Conservation (phyloP, 2,888 invertebrate genomes). For the Cephus rjabovi region DNA sequence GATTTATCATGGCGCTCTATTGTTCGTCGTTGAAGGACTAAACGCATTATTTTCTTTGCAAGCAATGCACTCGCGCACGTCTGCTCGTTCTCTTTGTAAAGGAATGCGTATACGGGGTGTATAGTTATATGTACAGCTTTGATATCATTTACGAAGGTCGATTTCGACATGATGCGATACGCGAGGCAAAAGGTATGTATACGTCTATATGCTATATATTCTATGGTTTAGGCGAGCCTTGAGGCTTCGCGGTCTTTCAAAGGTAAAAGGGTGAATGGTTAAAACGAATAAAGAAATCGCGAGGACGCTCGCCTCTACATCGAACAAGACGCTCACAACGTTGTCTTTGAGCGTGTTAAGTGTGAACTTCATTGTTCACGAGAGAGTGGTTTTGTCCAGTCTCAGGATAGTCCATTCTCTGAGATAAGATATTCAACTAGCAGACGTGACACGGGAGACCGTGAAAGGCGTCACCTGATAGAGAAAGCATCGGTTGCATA, state of each 20-base stretch:
- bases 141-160: not conserved
- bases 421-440: slow-evolving; percentile 54
- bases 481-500: slow-evolving; percentile 90
- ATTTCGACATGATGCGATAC: not conserved
- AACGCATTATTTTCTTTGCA: not conserved
- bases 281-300: not conserved
- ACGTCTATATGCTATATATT: not conserved
- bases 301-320: not conserved
- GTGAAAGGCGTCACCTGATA: slow-evolving; percentile 78
- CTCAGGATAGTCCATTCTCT: not conserved
- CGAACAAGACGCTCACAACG: not conserved
- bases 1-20: not conserved
- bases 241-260: not conserved
- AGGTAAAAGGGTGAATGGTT: not conserved
- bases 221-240: not conserved
- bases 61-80: not conserved
- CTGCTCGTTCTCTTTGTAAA: not conserved
- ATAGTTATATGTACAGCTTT: not conserved
- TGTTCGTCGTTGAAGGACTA: not conserved
- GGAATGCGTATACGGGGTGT: not conserved
- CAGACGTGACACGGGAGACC: slow-evolving; percentile 54
- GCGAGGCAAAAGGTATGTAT: not conserved
- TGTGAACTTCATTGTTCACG: not conserved
- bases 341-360: not conserved
- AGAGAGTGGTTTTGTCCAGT: not conserved